Conservation (phyloP, 2,888 invertebrate species). For the Oligia latruncula region DNA sequence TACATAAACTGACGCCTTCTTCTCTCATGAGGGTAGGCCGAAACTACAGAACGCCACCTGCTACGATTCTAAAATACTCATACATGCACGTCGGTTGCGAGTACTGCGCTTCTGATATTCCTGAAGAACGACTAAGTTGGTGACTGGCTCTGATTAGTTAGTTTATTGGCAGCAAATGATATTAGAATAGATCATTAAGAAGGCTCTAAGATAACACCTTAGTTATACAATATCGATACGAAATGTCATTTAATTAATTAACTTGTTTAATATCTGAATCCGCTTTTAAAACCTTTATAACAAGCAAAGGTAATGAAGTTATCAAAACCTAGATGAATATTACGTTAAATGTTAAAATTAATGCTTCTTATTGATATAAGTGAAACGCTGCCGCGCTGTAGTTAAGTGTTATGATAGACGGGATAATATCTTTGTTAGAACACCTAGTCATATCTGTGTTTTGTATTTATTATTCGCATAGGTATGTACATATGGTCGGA, state of each 20-base stretch:
- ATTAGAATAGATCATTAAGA: background rate
- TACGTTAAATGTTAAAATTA: constrained; percentile 15
- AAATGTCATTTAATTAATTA: constrained; percentile 2
- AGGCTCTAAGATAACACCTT: background rate
- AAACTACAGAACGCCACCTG: too few relatives aligned
- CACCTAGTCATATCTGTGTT: background rate
- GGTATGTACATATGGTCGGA: background rate
- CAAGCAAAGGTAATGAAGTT: constrained; percentile 21
- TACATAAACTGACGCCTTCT: background rate
- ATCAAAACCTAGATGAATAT: constrained; percentile 18
- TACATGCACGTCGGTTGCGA: too few relatives aligned
- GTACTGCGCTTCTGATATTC: background rate
- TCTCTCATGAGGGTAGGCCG: background rate
- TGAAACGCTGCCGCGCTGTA: background rate
- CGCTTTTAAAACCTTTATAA: constrained; percentile 10
- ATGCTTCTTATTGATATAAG: background rate
- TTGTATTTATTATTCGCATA: background rate
- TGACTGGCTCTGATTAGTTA: background rate
- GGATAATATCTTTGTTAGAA: background rate
- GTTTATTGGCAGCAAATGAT: background rate
- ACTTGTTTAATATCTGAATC: constrained; percentile 5
- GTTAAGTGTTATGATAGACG: constrained; percentile 4
- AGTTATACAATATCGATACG: background rate
- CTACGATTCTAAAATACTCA: too few relatives aligned
- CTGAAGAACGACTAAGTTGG: background rate